phyloP scores from a whole-genome alignment of 2,113 vertebrate species.

The Chelonoidis abingdonii region DNA sequence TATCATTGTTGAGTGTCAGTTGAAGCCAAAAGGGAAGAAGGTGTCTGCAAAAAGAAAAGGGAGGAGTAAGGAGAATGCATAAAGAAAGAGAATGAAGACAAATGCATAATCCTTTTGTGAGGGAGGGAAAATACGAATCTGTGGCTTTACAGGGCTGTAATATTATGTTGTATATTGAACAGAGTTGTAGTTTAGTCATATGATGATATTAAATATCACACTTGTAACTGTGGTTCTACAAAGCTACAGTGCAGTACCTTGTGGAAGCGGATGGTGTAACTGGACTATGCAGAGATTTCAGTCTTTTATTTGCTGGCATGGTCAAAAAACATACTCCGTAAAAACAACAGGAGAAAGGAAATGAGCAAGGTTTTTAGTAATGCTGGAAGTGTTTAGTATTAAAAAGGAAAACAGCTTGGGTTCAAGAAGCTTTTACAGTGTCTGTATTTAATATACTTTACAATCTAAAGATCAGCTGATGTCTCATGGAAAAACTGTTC shows the following conservation, averaged over 20 bases:
- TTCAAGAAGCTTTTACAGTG: neutral
- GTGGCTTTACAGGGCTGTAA: neutral
- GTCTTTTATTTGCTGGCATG: neutral
- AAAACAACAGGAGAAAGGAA: constrained; percentile 18
- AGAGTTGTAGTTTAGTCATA: neutral
- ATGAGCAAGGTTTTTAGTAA: neutral
- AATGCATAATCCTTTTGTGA: neutral
- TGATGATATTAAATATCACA: neutral
- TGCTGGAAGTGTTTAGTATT: neutral
- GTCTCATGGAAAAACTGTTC: neutral
- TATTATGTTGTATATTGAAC: constrained; percentile 20
- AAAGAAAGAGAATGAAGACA: neutral
- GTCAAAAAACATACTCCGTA: neutral
- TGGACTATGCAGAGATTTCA: neutral
- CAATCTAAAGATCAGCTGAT: constrained; percentile 52
- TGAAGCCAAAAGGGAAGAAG: neutral
- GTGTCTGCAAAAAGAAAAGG: neutral
- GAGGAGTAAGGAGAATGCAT: neutral
- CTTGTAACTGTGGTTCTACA: neutral
- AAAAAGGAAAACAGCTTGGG: neutral
- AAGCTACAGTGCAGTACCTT: neutral
- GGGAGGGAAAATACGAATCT: neutral
- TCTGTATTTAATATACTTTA: constrained; percentile 8
- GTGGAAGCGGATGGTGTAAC: neutral
- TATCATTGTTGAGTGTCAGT: neutral